Percentiles rank a stretch among this genome's conserved stretches.
Evolutionary conservation across 2,797 vertebrate genomes (phyloP).

Genomic region (Selene dorsalis): DNA sequence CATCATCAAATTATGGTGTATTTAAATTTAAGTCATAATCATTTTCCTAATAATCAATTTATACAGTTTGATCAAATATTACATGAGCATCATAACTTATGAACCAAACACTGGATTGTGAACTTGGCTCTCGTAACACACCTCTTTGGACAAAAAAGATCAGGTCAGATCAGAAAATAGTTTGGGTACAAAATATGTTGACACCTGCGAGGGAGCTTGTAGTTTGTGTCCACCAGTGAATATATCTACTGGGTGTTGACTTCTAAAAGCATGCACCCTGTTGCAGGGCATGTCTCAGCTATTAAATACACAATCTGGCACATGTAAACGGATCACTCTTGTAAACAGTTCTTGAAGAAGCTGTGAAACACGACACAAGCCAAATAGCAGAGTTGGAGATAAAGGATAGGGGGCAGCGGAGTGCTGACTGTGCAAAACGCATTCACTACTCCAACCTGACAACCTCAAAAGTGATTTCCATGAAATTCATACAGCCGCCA

Average conservation of each 20-base stretch:
- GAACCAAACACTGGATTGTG: neutral
- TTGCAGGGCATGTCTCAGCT: slow-evolving; percentile 78
- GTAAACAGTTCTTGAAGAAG: slow-evolving; percentile 85
- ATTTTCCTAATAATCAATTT: neutral
- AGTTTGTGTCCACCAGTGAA: slow-evolving; percentile 74
- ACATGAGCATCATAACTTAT: neutral
- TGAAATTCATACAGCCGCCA: slow-evolving; percentile 57
- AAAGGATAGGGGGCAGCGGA: slow-evolving; percentile 78
- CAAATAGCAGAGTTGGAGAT: slow-evolving; percentile 83
- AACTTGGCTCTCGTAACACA: no score
- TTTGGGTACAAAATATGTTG: slow-evolving; percentile 50
- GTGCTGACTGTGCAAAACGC: slow-evolving; percentile 78
- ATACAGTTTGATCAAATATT: neutral
- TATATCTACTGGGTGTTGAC: slow-evolving; percentile 87
- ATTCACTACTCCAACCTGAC: slow-evolving; percentile 59
- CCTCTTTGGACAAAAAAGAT: neutral
- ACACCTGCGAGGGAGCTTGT: slow-evolving; percentile 61
- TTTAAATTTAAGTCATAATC: neutral
- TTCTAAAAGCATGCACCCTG: slow-evolving; percentile 84
- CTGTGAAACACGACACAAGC: slow-evolving; percentile 83
- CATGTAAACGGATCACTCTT: slow-evolving; percentile 84
- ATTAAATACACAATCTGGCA: slow-evolving; percentile 84
- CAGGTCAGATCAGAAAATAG: neutral
- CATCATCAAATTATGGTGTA: neutral
- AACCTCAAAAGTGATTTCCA: slow-evolving; percentile 71